phyloP scores from a whole-genome alignment of 2,797 vertebrate species.

The Carcharodon carcharias region DNA sequence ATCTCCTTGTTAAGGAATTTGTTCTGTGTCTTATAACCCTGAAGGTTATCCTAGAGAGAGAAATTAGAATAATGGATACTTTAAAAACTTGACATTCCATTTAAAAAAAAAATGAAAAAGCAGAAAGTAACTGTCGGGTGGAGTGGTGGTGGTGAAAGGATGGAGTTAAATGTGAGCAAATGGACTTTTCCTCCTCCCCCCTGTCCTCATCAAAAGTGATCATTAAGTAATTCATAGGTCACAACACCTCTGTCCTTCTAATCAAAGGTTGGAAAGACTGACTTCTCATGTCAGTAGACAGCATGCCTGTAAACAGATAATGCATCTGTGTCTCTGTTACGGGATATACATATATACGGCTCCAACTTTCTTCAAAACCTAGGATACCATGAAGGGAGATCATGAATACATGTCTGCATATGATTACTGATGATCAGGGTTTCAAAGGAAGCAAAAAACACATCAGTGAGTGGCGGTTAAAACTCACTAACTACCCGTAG shows the following conservation, averaged over 20 bases:
- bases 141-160: no score
- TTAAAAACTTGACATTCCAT: not conserved
- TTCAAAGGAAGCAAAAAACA: not conserved
- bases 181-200: no score
- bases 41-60: conserved; percentile 77
- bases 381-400: not conserved
- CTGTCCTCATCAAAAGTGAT: not conserved
- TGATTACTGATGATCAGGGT: not conserved
- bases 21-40: conserved; percentile 95
- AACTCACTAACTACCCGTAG: no score
- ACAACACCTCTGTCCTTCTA: not conserved
- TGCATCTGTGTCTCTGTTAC: not conserved
- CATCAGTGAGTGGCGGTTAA: no score
- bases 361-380: not conserved
- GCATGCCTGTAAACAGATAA: not conserved
- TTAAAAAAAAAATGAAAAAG: not conserved
- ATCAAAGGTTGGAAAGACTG: not conserved
- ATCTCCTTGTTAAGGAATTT: conserved; percentile 98
- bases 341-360: not conserved
- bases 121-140: not conserved
- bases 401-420: not conserved
- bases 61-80: conserved; percentile 1
- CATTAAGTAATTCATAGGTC: not conserved
- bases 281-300: no score
- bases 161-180: no score